Base-by-base conservation (phyloP, 2,888 invertebrate species). In the Panzeria rudis region DNA sequence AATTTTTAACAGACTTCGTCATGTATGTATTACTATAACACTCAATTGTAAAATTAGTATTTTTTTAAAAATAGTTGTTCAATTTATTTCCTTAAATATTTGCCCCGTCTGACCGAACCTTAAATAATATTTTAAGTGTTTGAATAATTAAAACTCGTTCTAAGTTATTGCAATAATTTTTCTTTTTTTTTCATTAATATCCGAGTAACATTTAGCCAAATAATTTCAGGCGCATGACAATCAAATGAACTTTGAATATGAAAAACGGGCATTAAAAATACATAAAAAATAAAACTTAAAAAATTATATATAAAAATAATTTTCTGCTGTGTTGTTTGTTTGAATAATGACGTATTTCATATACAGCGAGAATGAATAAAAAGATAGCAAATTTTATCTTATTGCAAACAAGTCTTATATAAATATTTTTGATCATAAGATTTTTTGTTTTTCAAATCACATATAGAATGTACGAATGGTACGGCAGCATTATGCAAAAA, bases 71-170 rank as follows among this genome's bases (percentile, higher is more conserved):
- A n/a, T 29, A 29, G 5, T 29, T 29, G 5, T 29, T 29, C 3
- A 2, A 11, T 0, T 29, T 29, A 7, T n/a, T 54, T 6, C 15
- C 2, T 20, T 15, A 56, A 3, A 8, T n/a, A 56, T 56, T 56
- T 56, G 15, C 29, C 8, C 0, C 61, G 61, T 38, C 38, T 38
- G 20, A 64, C 7, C 41, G n/a, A 7, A 59, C 6, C 56, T 23
- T 23, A 25, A 68, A n/a, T 68, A 41, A 61, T n/a, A n/a, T n/a
- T 54, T 38, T 11, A 41, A 35, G n/a, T 71, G 52, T 54, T 54
- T 54, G 6, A 79, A 79, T 78, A 78, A 78, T 47, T 72, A 64
- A 64, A 79, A 79, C 71, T 79, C 23, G 79, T 79, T 64, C 38
- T 50, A 20, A 54, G 38, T 52, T 69, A 9, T n/a, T 52, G 68